Evolutionary conservation across 2,113 vertebrate genomes (phyloP).

Genomic region (Polypterus bichir): DNA sequence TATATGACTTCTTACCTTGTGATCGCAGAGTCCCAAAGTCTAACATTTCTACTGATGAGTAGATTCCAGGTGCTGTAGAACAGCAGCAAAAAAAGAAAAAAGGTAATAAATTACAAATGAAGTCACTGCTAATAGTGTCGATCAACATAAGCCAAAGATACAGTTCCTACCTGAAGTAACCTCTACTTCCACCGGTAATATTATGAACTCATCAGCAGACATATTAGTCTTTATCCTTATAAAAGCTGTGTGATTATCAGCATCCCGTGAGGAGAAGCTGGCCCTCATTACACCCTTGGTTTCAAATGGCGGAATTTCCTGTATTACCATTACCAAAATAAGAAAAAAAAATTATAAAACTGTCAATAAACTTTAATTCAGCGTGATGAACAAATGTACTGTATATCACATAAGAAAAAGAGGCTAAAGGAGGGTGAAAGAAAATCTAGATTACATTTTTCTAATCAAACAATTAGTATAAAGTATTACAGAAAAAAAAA

Average conservation of each 20-base stretch:
- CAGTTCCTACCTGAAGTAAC: slow-evolving; percentile 74
- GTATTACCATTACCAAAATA: slow-evolving; percentile 11
- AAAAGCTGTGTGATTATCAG: slow-evolving; percentile 95
- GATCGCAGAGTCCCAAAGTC: slow-evolving; percentile 95
- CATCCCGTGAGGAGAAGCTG: slow-evolving; percentile 92
- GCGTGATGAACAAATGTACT: not conserved
- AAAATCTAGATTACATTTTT: not conserved
- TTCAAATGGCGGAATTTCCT: slow-evolving; percentile 97
- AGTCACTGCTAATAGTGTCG: too few species aligned
- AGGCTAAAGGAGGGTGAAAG: not conserved
- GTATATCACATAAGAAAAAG: not conserved
- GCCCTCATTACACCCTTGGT: slow-evolving; percentile 98
- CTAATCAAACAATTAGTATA: not conserved
- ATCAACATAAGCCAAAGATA: too few species aligned
- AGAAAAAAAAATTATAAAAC: slow-evolving; percentile 18
- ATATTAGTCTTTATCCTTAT: slow-evolving; percentile 95
- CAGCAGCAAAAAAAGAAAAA: slow-evolving; percentile 9
- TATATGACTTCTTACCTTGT: slow-evolving; percentile 59
- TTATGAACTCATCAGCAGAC: slow-evolving; percentile 83
- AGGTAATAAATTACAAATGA: too few species aligned
- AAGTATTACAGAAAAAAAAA: not conserved
- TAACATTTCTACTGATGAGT: slow-evolving; percentile 86
- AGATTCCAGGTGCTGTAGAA: slow-evolving; percentile 58
- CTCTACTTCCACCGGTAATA: slow-evolving; percentile 94
- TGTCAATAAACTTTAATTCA: not conserved